Evolutionary conservation across 2,797 vertebrate species (phyloP), one percentile per base, ranked within the genome.

Genomic region (Dermochelys coriacea): DNA sequence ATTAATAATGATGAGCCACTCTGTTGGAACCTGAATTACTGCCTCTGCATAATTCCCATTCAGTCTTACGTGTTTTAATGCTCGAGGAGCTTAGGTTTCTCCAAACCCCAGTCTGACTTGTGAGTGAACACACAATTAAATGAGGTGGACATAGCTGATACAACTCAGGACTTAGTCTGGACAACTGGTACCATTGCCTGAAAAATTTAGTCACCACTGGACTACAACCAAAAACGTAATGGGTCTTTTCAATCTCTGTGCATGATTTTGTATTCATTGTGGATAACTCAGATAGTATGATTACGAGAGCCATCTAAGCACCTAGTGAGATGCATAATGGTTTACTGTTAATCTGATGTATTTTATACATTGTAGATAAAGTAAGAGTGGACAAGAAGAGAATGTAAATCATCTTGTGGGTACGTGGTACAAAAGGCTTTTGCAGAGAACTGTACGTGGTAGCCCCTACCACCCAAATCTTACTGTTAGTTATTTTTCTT

Each of bases 401-500:
- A 45, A 23, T 27, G 10, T 41, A 45, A 74, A 45, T 45, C 71
- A 74, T 74, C 37, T 41, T 74, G 71, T 41, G 10, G 8, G 11
- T 45, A 74, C 12, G 37, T 74, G 41, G 10, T 37, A 74, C 68
- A 74, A 41, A 27, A 25, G 21, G n/a, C n/a, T 41, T 71, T 71
- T 12, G 9, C 23, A 74, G 71, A 45, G 12, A 41, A 41, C 37
- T 74, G 71, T 41, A 71, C 7, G 9, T 31, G 57, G 57, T n/a
- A n/a, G 3, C 6, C 21, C 12, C 10, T 41, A 11, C 64, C 19
- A 71, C 37, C 64, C 23, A 74, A 41, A 45, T 74, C 71, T 74
- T 74, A 74, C 41, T 77, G 85, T 71, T 93, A 71, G 52, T 84
- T 93, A 55, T 93, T 59, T 51, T 78, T 79, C 78, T 79, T 81